Base-by-base conservation (phyloP, 2,888 invertebrate species). In the Cosmopolites sordidus region DNA sequence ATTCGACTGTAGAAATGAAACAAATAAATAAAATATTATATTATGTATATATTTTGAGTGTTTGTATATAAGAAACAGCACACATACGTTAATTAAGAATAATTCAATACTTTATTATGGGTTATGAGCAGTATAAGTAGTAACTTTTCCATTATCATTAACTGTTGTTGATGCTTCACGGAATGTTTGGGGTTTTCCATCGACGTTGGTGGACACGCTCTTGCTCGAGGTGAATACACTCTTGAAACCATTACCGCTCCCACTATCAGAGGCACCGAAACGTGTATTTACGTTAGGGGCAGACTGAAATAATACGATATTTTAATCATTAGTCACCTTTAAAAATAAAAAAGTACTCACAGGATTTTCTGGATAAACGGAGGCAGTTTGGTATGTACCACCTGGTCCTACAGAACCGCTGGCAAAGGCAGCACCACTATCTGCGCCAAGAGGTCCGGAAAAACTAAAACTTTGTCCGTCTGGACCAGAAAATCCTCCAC, bases 61-160 rank as follows among this genome's bases (percentile, higher is more conserved):
- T n/a, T 33, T 33, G 12, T 33, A 12, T 9, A 22, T 22, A 22
- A 22, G 22, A 5, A 22, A 22, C 22, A 22, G 3, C 22, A 22
- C 22, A 22, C 8, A 22, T n/a, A n/a, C 8, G 8, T 22, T 22
- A 22, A 22, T n/a, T 37, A 37, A 37, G 3, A 37, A 37, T 37
- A 37, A 37, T 4, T 37, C 5, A 37, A 37, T 37, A 37, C 11
- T 5, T 37, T 48, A 43, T 66, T 61, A 69, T 12, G 74, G 76
- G 60, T 74, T 74, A 45, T 72, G 68, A 3, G 82, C 79, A 30
- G 76, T 76, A 65, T 85, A 85, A 42, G 78, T 78, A 48, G 82
- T 81, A 38, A 88, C 66, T 67, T 83, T 83, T 57, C 89, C 89
- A 66, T 89, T 87, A 62, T 88, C 82, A 66, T 89, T 85, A 47